Evolutionary conservation across 2,888 invertebrate species (phyloP).

Genomic region (Dryomyza anilis): DNA sequence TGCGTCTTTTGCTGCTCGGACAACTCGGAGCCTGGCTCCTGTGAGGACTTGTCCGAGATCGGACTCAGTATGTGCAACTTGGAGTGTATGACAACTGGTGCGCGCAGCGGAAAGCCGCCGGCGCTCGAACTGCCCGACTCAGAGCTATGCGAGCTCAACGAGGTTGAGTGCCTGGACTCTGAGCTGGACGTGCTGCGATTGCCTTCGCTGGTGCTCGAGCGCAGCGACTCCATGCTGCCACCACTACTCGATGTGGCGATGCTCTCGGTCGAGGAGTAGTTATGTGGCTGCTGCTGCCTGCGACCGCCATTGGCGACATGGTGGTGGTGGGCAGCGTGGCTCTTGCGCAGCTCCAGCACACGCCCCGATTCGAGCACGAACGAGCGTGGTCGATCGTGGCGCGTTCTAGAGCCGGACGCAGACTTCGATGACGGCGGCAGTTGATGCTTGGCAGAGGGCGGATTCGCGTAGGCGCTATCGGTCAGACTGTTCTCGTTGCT

Average conservation of each 20-base stretch:
- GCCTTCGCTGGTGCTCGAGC: slow-evolving; percentile 86
- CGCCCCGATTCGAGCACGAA: slow-evolving; percentile 69
- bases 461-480: slow-evolving; percentile 57
- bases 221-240: slow-evolving; percentile 85
- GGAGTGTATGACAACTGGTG: slow-evolving; percentile 73
- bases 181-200: slow-evolving; percentile 85
- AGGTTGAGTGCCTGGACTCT: slow-evolving; percentile 81
- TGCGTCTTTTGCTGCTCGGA: slow-evolving; percentile 74
- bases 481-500: slow-evolving; percentile 57
- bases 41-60: slow-evolving; percentile 88
- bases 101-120: slow-evolving; percentile 67
- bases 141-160: slow-evolving; percentile 84
- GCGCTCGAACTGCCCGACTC: slow-evolving; percentile 70
- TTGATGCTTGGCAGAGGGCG: slow-evolving; percentile 45
- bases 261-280: slow-evolving; percentile 76
- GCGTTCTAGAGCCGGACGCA: slow-evolving; percentile 63
- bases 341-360: slow-evolving; percentile 76
- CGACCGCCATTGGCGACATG: slow-evolving; percentile 61
- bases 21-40: slow-evolving; percentile 82
- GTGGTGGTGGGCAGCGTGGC: slow-evolving; percentile 55
- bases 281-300: slow-evolving; percentile 44
- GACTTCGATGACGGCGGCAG: slow-evolving; percentile 29
- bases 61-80: slow-evolving; percentile 87
- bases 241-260: slow-evolving; percentile 87
- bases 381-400: slow-evolving; percentile 66